Evolutionary conservation across 2,888 invertebrate species (phyloP).

Genomic region (Papilio gigon): DNA sequence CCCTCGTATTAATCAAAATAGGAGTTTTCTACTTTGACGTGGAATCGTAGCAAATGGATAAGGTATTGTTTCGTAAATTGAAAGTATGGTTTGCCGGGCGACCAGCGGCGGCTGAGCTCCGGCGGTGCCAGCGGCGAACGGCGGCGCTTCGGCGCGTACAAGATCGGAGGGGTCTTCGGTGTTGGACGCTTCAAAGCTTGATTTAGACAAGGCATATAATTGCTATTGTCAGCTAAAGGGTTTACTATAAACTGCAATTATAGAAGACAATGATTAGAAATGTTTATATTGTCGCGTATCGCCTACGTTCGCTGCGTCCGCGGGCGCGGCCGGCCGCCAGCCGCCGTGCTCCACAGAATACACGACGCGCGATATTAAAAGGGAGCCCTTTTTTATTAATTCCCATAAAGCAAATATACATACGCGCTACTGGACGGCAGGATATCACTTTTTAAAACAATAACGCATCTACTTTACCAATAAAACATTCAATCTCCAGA

Average conservation of each 20-base stretch:
- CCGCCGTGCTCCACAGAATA: slow-evolving; percentile 45
- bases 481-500: background rate
- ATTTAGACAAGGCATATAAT: slow-evolving; percentile 77
- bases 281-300: slow-evolving; percentile 59
- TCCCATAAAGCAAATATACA: slow-evolving; percentile 30
- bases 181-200: slow-evolving; percentile 57
- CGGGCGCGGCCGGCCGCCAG: slow-evolving; percentile 40
- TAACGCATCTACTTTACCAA: background rate
- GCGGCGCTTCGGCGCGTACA: slow-evolving; percentile 47
- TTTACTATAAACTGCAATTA: slow-evolving; percentile 73
- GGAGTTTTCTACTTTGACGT: slow-evolving; percentile 80
- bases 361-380: slow-evolving; percentile 26
- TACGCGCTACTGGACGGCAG: slow-evolving; percentile 8
- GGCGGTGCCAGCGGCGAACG: slow-evolving; percentile 47
- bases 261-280: slow-evolving; percentile 70
- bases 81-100: slow-evolving; percentile 74
- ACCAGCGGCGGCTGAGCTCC: slow-evolving; percentile 61
- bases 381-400: slow-evolving; percentile 30
- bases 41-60: slow-evolving; percentile 81
- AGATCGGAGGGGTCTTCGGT: slow-evolving; percentile 47
- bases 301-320: slow-evolving; percentile 55
- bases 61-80: slow-evolving; percentile 82
- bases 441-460: background rate
- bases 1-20: slow-evolving; percentile 82
- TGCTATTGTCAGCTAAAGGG: slow-evolving; percentile 70